Evolutionary conservation across 2,113 vertebrate genomes (phyloP).

Genomic region (Epinephelus lanceolatus): DNA sequence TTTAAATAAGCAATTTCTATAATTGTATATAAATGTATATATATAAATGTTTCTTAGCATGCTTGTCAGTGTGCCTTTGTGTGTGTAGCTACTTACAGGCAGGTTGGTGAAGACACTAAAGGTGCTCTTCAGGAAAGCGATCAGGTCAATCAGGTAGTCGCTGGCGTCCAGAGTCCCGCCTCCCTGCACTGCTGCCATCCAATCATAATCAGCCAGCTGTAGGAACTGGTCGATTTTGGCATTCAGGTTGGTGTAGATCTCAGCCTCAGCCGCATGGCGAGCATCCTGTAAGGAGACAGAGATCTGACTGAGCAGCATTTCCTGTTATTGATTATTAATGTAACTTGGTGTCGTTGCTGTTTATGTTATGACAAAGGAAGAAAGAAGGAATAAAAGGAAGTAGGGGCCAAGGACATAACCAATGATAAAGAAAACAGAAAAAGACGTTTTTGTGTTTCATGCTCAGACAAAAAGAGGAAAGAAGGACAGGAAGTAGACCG

Average conservation of each 20-base stretch:
- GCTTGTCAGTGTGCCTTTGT: background rate
- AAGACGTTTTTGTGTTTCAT: background rate
- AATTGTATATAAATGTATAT: background rate
- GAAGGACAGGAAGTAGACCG: background rate
- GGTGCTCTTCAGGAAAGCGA: conserved; percentile 95
- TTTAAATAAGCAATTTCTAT: too few relatives aligned
- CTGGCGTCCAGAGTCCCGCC: conserved; percentile 84
- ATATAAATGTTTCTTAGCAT: background rate
- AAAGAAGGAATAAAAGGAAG: background rate
- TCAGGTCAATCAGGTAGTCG: conserved; percentile 94
- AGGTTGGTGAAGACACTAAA: conserved; percentile 97
- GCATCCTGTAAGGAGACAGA: conserved; percentile 86
- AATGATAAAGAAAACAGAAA: background rate
- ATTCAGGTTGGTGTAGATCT: conserved; percentile 98
- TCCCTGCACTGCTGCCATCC: conserved; percentile 85
- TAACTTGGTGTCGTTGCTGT: too few relatives aligned
- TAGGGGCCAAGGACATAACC: background rate
- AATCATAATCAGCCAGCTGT: conserved; percentile 97
- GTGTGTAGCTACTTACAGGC: conserved; percentile 87
- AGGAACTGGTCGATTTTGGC: conserved; percentile 99
- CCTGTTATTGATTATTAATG: background rate
- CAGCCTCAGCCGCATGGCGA: conserved; percentile 96
- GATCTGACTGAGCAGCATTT: background rate
- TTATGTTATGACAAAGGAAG: too few relatives aligned
- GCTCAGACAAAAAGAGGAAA: background rate